Evolutionary conservation across 2,113 vertebrate species (phyloP), one percentile per base, ranked within the genome.

Genomic region (Dipodomys stephensi): DNA sequence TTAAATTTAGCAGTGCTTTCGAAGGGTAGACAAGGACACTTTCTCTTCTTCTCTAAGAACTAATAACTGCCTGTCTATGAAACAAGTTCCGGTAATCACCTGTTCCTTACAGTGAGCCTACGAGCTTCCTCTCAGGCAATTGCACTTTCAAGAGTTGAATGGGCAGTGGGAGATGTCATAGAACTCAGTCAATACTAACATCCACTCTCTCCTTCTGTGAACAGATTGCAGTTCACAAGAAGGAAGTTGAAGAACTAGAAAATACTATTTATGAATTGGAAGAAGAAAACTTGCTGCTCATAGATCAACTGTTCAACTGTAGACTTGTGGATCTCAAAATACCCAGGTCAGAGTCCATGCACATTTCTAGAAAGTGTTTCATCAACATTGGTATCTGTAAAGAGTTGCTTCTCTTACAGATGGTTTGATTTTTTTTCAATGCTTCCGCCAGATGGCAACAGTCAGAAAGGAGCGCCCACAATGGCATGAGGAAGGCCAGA

Each of bases 281-380:
- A 97, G 96, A 98, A 97, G 98, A 98, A 97, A 99, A 99, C 90
- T 87, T 98, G 78, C 25, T 23, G 92, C 96, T 98, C 95, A 96
- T 98, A 80, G 91, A 94, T 83, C 96, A 98, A 89, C 76, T 98
- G 46, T 97, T 98, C 85, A 97, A 98, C 39, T 94, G 57, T 71
- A 98, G 85, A 96, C 96, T 98, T 87, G 90, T 96, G 81, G 96
- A 98, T 92, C 97, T 98, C 67, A 94, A 94, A 91, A 74, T 93
- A 93, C 96, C 97, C 93, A 98, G 98, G 98, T 99, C 97, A 97
- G 74, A 87, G 22, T 65, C 53, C 81, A 76, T 88, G 81, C 87
- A 49, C 18, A 28, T 83, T 77, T 71, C 72, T 85, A 77, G 53
- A 62, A 94, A 92, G 20, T 32, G 62, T 86, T 68, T 78, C 79